A percentile compares a stretch with the other conserved stretches of the same genome.
Evolutionary conservation across 1,140 invertebrate genomes (phyloP).

Genomic region (Sycobia sp.): DNA sequence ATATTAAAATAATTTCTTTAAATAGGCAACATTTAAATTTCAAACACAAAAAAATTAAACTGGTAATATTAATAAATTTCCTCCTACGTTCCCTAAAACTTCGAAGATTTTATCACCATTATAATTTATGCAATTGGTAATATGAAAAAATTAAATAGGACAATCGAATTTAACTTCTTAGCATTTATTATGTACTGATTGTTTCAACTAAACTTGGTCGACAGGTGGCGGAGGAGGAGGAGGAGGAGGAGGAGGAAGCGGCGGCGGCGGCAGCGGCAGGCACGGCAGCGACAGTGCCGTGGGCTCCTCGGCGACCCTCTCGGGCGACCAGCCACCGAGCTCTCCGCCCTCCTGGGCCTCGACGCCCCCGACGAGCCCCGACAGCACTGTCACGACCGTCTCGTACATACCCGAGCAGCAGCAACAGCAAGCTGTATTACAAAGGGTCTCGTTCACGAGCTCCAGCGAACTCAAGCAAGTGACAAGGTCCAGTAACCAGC

Average conservation of each 20-base stretch:
- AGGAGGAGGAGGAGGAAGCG: neutral
- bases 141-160: too few species aligned
- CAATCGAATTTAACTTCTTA: too few species aligned
- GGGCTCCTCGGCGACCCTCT: conserved; percentile 65
- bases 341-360: conserved; percentile 68
- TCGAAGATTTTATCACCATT: too few species aligned
- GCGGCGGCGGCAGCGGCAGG: conserved; percentile 49
- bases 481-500: conserved; percentile 51
- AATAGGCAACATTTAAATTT: too few species aligned
- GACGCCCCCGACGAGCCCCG: conserved; percentile 66
- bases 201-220: too few species aligned
- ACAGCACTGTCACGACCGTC: conserved; percentile 60
- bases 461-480: conserved; percentile 64
- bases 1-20: too few species aligned
- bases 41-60: too few species aligned
- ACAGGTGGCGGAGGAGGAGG: too few species aligned
- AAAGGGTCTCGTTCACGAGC: conserved; percentile 67
- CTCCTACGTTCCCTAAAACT: too few species aligned
- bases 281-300: conserved; percentile 65
- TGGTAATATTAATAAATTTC: too few species aligned
- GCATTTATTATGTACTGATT: too few species aligned
- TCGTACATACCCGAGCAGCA: conserved; percentile 63
- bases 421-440: conserved; percentile 54
- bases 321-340: conserved; percentile 61
- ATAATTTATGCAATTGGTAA: too few species aligned